A percentile compares a stretch with the other conserved stretches of the same genome.
phyloP scores from a whole-genome alignment of 2,888 invertebrate genomes.

The Bombylius discolor region DNA sequence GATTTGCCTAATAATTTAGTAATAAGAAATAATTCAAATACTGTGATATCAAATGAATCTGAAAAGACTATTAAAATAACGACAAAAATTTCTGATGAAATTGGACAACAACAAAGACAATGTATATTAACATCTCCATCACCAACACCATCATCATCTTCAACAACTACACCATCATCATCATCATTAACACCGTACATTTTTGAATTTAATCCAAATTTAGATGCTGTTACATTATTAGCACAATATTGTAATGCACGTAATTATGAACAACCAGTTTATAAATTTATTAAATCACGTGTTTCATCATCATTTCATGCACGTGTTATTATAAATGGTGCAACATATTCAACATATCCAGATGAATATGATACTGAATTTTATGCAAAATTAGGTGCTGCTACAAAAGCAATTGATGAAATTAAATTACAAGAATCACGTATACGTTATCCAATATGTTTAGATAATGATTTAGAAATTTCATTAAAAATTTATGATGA shows the following conservation, averaged over 20 bases:
- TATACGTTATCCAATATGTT: slow-evolving; percentile 22
- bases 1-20: no score
- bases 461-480: slow-evolving; percentile 25
- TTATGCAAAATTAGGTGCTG: slow-evolving; percentile 25
- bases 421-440: slow-evolving; percentile 21
- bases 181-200: slow-evolving; percentile 14
- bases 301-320: slow-evolving; percentile 22
- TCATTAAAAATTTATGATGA: slow-evolving; percentile 25
- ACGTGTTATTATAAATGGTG: slow-evolving; percentile 24
- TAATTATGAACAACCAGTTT: slow-evolving; percentile 22
- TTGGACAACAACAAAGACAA: slow-evolving; percentile 11
- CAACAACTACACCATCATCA: neutral
- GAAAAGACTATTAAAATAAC: slow-evolving; percentile 11
- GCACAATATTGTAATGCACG: slow-evolving; percentile 25
- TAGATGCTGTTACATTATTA: slow-evolving; percentile 23
- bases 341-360: slow-evolving; percentile 29
- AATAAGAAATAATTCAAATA: neutral
- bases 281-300: slow-evolving; percentile 20
- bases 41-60: slow-evolving; percentile 15
- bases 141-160: slow-evolving; percentile 1
- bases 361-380: slow-evolving; percentile 23
- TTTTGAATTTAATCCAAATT: slow-evolving; percentile 21
- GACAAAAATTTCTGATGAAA: slow-evolving; percentile 1
- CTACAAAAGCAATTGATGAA: slow-evolving; percentile 27
- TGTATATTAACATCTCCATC: neutral